Evolutionary conservation across 2,113 vertebrate species (phyloP), one percentile per base, ranked within the genome.

Genomic region (Hemiscyllium ocellatum): DNA sequence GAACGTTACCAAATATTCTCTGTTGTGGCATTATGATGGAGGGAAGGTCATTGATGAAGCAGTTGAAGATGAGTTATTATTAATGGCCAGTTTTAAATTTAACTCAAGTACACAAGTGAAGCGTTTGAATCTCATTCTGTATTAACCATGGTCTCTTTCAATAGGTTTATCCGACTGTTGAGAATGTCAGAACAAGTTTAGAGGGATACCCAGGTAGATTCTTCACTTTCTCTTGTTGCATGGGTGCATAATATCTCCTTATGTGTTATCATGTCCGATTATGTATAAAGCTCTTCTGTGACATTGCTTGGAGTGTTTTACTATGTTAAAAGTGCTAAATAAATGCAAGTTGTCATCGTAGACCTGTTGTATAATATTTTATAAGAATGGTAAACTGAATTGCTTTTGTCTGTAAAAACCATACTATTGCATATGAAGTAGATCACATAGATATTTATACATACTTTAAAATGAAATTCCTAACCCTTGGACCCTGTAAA

Each of bases 171-270:
- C 99, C 99, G 37, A 98, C 98, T 69, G 99, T 99, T 96, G 98
- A 98, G 83, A 99, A 99, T 69, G 99, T 99, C 96, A 98, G 99
- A 95, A 99, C 97, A 66, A 99, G 99, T 97, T 97, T 99, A 96
- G 99, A 99, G 97, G 99, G 99, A 6, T 99, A 99, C 96, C 99
- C 99, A 70, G 99, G 99, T 99, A 97, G 97, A 96, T 95, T 76
- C 4, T 33, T n/a, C 4, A 2, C 37, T 93, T 37, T 20, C 33
- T 56, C 37, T 90, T 17, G 24, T 1, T n/a, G 10, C 56, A 8
- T 61, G 56, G 56, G 56, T 61, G 56, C 56, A 61, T 20, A 47
- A 83, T 83, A 42, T 80, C 76, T 80, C n/a, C 33, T 26, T n/a
- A 37, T 42, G 37, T 83, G 37, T 13, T 17, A 20, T 0, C 4